phyloP scores from a whole-genome alignment of 2,797 vertebrate genomes.

The Ctenochaetus hawaiiensis region DNA sequence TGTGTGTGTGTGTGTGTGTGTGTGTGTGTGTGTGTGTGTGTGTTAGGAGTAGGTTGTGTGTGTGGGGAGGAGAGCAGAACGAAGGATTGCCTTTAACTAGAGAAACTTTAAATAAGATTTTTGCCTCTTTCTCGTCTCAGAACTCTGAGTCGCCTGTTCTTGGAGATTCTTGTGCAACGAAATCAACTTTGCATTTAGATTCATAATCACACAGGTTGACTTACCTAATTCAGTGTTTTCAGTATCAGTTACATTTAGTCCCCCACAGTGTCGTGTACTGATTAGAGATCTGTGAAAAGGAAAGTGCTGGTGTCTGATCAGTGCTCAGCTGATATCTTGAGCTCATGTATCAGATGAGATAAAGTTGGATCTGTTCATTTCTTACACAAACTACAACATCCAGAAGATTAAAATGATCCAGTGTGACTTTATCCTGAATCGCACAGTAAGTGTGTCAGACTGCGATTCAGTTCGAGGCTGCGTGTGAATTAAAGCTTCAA shows the following conservation, averaged over 20 bases:
- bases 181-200: background rate
- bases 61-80: no score
- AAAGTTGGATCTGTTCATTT: no score
- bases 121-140: background rate
- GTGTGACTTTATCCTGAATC: background rate
- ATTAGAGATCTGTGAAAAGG: no score
- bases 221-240: background rate
- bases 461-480: background rate
- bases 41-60: no score
- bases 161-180: background rate
- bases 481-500: background rate
- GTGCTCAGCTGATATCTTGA: background rate
- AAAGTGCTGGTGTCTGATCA: background rate
- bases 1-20: conserved; percentile 41
- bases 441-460: background rate
- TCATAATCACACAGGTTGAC: background rate
- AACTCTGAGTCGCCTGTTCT: background rate
- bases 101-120: no score
- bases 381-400: background rate
- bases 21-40: conserved; percentile 34
- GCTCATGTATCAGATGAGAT: no score
- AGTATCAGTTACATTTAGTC: background rate
- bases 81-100: no score
- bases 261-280: background rate
- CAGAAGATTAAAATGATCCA: background rate